phyloP scores from a whole-genome alignment of 1,140 invertebrate genomes.

The Diabrotica virgifera region DNA sequence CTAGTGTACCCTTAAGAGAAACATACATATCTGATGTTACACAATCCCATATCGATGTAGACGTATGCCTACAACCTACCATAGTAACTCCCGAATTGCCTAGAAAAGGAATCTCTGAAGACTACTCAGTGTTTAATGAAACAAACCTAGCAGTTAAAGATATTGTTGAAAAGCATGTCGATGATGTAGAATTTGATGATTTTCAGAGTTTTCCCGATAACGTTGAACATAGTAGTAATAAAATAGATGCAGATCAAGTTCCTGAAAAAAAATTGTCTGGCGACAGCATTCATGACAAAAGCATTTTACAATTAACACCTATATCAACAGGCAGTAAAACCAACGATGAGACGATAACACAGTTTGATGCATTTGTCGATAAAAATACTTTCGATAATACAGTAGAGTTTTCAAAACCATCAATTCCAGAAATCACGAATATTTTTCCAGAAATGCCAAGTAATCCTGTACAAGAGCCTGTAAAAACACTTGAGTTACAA shows the following conservation, averaged over 20 bases:
- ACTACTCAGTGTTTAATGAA: constrained; percentile 1
- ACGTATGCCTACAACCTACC: constrained; percentile 37
- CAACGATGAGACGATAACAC: not conserved
- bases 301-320: not conserved
- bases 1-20: constrained; percentile 39
- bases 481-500: not conserved
- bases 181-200: constrained; percentile 40
- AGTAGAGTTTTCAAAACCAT: not conserved
- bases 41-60: constrained; percentile 13
- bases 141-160: not conserved
- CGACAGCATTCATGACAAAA: not conserved
- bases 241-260: not conserved
- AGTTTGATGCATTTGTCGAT: not conserved
- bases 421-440: not conserved
- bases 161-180: constrained; percentile 16
- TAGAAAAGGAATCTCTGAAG: constrained; percentile 22
- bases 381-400: not conserved
- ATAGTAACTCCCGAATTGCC: constrained; percentile 40
- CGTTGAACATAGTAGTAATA: not conserved
- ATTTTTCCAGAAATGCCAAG: not conserved
- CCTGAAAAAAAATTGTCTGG: not conserved
- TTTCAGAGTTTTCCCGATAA: constrained; percentile 37
- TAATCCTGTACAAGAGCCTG: not conserved
- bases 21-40: constrained; percentile 40
- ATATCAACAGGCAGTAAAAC: not conserved